Evolutionary conservation across 2,113 vertebrate species (phyloP).

Genomic region (Myocastor coypus): DNA sequence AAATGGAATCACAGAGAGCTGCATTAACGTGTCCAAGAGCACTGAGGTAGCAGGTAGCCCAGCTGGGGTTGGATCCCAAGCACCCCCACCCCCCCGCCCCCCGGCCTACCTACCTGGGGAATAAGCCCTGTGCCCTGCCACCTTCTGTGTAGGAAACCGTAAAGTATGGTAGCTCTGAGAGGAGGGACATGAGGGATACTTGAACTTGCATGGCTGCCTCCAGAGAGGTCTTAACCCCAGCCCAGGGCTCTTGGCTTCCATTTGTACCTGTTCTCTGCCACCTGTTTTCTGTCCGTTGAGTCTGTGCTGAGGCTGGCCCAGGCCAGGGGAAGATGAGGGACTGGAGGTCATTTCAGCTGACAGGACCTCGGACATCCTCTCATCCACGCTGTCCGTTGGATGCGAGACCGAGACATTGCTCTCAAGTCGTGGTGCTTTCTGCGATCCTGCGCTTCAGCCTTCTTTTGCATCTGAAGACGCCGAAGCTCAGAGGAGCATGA

Average conservation of each 20-base stretch:
- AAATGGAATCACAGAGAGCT: background rate
- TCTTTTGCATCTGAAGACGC: background rate
- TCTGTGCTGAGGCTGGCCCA: background rate
- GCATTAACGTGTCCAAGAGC: background rate
- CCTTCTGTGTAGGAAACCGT: accelerated
- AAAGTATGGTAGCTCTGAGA: background rate
- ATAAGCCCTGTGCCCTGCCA: accelerated
- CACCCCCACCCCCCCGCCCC: background rate
- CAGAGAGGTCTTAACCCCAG: background rate
- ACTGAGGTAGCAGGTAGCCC: background rate
- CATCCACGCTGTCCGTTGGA: background rate
- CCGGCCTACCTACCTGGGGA: background rate
- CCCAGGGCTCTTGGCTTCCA: background rate
- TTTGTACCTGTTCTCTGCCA: background rate
- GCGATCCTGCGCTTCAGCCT: background rate
- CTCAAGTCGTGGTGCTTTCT: background rate
- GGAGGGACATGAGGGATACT: background rate
- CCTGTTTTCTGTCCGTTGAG: background rate
- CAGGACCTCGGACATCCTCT: background rate
- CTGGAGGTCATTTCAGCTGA: background rate
- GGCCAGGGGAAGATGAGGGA: background rate
- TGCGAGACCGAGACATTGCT: background rate
- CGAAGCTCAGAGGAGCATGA: background rate
- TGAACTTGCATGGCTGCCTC: background rate
- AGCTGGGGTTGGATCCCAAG: background rate